Conservation (phyloP, 2,888 invertebrate species). For the Silvanus unidentatus region DNA sequence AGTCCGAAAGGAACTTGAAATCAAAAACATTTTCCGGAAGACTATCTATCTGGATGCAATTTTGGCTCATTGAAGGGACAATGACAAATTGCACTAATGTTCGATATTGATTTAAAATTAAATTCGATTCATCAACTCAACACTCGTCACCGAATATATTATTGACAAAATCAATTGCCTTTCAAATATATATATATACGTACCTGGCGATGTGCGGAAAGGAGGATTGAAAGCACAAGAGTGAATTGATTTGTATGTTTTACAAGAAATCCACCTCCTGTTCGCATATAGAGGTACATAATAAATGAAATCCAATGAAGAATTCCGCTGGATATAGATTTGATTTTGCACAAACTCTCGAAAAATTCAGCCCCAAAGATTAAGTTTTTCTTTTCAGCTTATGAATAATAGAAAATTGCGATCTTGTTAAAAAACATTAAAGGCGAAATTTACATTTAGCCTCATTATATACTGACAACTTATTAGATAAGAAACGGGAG, state of each 20-base stretch:
- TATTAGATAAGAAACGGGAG: slow-evolving; percentile 2
- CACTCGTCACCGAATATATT: slow-evolving; percentile 3
- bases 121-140: slow-evolving; percentile 8
- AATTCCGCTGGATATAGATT: too few relatives aligned
- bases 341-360: too few relatives aligned
- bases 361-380: too few relatives aligned
- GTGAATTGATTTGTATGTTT: too few relatives aligned
- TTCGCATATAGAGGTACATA: too few relatives aligned
- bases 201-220: not conserved
- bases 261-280: too few relatives aligned
- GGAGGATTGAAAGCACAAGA: not conserved
- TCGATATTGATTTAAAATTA: slow-evolving; percentile 7
- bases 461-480: not conserved
- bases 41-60: too few relatives aligned
- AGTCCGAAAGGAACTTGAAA: too few relatives aligned
- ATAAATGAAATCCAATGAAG: too few relatives aligned
- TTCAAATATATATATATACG: not conserved
- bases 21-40: too few relatives aligned
- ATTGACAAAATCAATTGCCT: slow-evolving; percentile 7
- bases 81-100: not conserved
- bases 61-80: not conserved
- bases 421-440: slow-evolving; percentile 2
- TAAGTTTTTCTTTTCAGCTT: too few relatives aligned
- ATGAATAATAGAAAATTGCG: not conserved
- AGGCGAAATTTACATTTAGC: slow-evolving; percentile 2